Evolutionary conservation across 2,113 vertebrate species (phyloP).

Genomic region (Calyptommatus sinebrachiatus): DNA sequence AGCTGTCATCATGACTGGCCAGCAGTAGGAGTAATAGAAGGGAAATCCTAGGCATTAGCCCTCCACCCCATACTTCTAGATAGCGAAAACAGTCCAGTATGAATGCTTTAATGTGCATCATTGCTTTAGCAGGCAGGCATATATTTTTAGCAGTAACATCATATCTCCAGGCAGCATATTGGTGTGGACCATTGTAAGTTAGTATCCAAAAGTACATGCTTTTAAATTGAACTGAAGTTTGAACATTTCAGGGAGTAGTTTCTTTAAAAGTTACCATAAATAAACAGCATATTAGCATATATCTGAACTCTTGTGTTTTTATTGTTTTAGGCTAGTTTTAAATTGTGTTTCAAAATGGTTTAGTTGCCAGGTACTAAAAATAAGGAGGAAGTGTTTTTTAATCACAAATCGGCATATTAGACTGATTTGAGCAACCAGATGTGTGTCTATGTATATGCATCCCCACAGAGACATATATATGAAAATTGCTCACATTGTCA

Average conservation of each 20-base stretch:
- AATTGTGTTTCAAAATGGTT: constrained; percentile 25
- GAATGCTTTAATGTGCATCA: neutral
- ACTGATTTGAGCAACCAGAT: neutral
- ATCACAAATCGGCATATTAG: neutral
- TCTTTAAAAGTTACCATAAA: neutral
- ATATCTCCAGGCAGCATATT: neutral
- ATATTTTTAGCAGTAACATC: neutral
- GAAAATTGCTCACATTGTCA: too few species aligned
- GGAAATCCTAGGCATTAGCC: neutral
- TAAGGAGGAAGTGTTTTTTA: neutral
- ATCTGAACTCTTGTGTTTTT: constrained; percentile 1
- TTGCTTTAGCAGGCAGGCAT: neutral
- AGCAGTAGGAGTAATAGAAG: neutral
- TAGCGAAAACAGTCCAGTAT: neutral
- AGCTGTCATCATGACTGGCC: neutral
- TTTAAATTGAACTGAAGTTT: neutral
- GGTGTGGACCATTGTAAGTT: neutral
- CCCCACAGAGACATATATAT: too few species aligned
- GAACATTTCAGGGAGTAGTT: neutral
- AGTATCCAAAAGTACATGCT: neutral
- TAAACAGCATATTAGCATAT: neutral
- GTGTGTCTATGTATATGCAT: neutral
- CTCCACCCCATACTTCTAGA: neutral
- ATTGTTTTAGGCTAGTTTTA: constrained; percentile 35
- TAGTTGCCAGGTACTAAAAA: neutral